Base-by-base conservation (phyloP, 1,140 invertebrate genomes). In the Hyles vespertilio region DNA sequence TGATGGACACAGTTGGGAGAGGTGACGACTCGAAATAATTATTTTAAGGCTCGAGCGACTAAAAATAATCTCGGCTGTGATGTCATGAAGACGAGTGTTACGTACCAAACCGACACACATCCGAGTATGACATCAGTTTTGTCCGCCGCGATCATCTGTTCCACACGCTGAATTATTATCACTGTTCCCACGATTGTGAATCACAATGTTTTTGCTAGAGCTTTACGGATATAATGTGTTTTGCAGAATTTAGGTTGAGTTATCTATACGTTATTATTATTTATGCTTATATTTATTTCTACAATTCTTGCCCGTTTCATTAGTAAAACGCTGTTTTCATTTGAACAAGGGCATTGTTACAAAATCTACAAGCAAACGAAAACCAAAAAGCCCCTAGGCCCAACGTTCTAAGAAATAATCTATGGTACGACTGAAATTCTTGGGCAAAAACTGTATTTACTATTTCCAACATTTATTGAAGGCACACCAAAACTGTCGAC, bases 11-110 rank as follows among this genome's bases (percentile, higher is more conserved):
- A 58, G 70, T 72, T 61, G 67, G 56, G 53, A 65, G 59, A 69
- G 72, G 69, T 72, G 68, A 71, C 64, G 69, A 67, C 61, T 69
- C 63, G 62, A 59, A 65, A 72, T 74, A 72, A 75, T 79, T 74
- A 79, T 79, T 77, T 79, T 71, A 74, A 79, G 74, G 74, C 62
- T 74, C 66, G 72, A 79, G 74, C 77, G 69, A 77, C 79, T 74
- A 79, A 81, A 82, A 80, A 85, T 85, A 85, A 79, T 75, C 72
- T 71, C 58, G 65, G 61, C 69, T 83, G 79, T 85, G 82, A 85
- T 83, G 82, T 85, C 80, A 85, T 83, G 71, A 81, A 80, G 73
- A 32, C 34, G 52, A 74, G 76, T 76, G 75, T 74, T 80, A 81
- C 79, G 78, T 81, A 79, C 66, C 60, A 68, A 63, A 72, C 61